A percentile compares a stretch with the other conserved stretches of the same genome.
These are phyloP conservation scores for Penaeus monodon DNA, from an alignment of 2,888 invertebrate species.

Conservation along the genomic window DNA sequence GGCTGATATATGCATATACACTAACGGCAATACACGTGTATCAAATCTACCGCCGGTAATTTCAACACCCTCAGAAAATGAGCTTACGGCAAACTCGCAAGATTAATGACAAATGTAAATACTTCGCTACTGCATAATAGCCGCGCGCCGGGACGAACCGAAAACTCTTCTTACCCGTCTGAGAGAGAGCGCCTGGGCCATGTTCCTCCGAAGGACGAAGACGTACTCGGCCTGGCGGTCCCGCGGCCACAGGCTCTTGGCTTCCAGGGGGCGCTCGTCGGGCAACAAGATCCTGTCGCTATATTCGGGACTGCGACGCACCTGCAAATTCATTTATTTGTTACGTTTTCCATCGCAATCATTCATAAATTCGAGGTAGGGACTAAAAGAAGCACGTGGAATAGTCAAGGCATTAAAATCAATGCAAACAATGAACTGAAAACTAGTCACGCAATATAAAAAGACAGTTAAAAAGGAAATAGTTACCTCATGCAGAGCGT, in stretches of 20 bases:
- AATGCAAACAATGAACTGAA: too few species aligned
- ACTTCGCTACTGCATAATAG: not conserved
- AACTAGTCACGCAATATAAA: not conserved
- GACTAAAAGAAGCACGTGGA: too few species aligned
- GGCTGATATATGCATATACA: not conserved
- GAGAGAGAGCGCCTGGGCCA: slow-evolving; percentile 60
- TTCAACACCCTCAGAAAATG: too few species aligned
- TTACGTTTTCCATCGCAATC: too few species aligned
- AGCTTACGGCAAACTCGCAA: too few species aligned
- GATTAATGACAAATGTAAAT: not conserved
- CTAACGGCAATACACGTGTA: too few species aligned
- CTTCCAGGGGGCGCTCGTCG: slow-evolving; percentile 57
- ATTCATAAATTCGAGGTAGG: too few species aligned
- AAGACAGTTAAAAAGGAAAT: not conserved
- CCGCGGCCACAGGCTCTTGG: slow-evolving; percentile 58
- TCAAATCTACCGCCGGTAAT: too few species aligned
- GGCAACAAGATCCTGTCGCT: slow-evolving; percentile 54
- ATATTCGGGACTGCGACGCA: slow-evolving; percentile 46
- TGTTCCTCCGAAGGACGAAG: slow-evolving; percentile 63
- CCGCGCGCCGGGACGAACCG: not conserved
- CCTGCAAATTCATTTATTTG: slow-evolving; percentile 10
- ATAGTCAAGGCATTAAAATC: too few species aligned
- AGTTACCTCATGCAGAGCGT: slow-evolving; percentile 63
- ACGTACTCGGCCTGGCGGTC: slow-evolving; percentile 57
- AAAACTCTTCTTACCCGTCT: slow-evolving; percentile 28